Evolutionary conservation across 2,113 vertebrate genomes (phyloP), one percentile per base, ranked within the genome.

Genomic region (Uria lomvia): DNA sequence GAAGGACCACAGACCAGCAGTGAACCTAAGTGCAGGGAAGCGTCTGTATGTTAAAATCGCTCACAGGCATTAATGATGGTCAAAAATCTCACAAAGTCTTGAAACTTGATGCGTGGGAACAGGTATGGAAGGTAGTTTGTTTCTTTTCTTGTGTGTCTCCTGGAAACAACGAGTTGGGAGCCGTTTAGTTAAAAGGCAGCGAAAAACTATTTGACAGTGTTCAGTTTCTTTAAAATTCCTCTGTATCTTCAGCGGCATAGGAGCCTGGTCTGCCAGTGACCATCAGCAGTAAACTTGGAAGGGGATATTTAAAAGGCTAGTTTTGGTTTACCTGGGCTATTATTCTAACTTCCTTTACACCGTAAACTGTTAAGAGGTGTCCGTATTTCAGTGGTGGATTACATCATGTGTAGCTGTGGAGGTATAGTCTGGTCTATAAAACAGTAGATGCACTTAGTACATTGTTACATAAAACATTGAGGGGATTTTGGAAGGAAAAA

Each of bases 381-480:
- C 85, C 17, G 0, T 38, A 14, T 60, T 60, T 75, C 52, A 1
- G 1, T 5, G 34, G 21, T 22, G 40, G 30, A 29, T 68, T 27
- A n/a, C 9, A 1, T 15, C 24, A 1, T 0, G 16, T 26, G 32
- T 42, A 49, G 78, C 75, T 73, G 40, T 4, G 14, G 84, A 10
- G 62, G 4, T 30, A 14, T 60, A 23, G 50, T 16, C 27, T 42
- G 65, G 38, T 20, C 56, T 42, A 8, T 63, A 67, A 84, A 70
- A 13, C 76, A 49, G 45, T 15, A 43, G 50, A 9, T 27, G 76
- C 50, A 18, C 65, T 38, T 11, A 47, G 50, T 49, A 4, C 14
- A 1, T 18, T 2, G 34, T 22, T 38, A 32, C 2, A 43, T 62
- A 72, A 72, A 92, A 52, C n/a, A 32, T 0, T 2, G 56, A 43